A percentile compares a stretch with the other conserved stretches of the same genome.
These are phyloP conservation scores for Callochromis pleurospilus DNA, from an alignment of 2,113 vertebrate species.

Conservation along the genomic window DNA sequence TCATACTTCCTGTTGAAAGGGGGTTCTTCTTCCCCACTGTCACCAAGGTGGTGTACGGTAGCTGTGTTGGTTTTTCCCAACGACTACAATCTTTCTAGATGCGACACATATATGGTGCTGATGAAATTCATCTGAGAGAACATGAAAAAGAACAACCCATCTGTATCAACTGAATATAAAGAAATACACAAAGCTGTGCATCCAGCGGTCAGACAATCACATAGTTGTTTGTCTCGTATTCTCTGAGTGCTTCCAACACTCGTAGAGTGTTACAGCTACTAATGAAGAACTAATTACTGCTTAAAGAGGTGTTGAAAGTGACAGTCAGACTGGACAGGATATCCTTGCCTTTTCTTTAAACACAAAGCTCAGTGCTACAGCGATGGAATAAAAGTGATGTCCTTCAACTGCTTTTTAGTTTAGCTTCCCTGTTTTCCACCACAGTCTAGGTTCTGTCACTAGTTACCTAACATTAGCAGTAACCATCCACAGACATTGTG, in stretches of 20 bases:
- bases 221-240: neutral
- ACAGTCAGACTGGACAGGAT: neutral
- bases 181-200: neutral
- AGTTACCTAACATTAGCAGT: neutral
- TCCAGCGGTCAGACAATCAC: neutral
- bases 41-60: neutral
- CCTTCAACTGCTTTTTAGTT: neutral
- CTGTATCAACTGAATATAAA: too few relatives aligned
- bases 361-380: neutral
- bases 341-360: neutral
- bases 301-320: neutral
- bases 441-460: neutral
- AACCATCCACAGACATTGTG: neutral
- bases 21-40: fast-evolving
- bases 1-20: neutral
- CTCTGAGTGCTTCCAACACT: neutral
- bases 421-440: neutral
- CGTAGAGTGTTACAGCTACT: neutral
- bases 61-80: neutral
- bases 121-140: neutral
- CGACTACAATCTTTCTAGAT: neutral
- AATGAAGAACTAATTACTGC: neutral
- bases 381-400: neutral
- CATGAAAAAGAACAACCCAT: neutral
- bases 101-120: neutral